phyloP scores from a whole-genome alignment of 2,113 vertebrate species.

The Bos javanicus region DNA sequence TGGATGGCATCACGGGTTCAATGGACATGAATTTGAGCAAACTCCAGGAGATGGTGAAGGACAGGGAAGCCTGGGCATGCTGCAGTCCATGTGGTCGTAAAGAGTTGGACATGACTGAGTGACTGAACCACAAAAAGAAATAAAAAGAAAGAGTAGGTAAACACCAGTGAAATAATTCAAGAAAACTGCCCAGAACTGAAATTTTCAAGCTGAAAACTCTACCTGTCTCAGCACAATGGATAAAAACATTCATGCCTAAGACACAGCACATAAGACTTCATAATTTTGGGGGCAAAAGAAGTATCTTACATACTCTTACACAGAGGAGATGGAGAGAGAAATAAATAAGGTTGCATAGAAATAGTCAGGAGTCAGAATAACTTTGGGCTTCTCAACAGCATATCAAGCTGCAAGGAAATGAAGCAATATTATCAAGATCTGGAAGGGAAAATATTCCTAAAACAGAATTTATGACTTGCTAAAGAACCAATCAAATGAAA shows the following conservation, averaged over 20 bases:
- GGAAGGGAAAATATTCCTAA: neutral
- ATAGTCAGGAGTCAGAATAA: neutral
- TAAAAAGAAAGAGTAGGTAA: neutral
- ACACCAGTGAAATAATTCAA: neutral
- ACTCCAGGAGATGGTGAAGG: neutral
- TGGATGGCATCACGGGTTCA: neutral
- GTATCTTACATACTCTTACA: neutral
- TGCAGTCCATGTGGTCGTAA: fast-evolving
- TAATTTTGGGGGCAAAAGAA: neutral
- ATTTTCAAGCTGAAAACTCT: neutral
- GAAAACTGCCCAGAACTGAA: neutral
- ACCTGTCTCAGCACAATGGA: neutral
- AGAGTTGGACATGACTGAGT: neutral
- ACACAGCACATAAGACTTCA: neutral
- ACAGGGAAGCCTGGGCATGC: neutral
- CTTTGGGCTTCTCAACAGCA: neutral
- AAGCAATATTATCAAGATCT: neutral
- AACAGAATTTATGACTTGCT: neutral
- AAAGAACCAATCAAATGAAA: neutral
- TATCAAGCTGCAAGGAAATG: neutral
- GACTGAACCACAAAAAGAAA: neutral
- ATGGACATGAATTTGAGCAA: neutral
- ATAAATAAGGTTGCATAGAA: neutral
- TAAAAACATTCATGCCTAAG: neutral
- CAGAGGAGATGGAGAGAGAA: neutral